These are phyloP conservation scores for Sesia apiformis DNA, from an alignment of 2,888 invertebrate genomes.

Conservation along the genomic window DNA sequence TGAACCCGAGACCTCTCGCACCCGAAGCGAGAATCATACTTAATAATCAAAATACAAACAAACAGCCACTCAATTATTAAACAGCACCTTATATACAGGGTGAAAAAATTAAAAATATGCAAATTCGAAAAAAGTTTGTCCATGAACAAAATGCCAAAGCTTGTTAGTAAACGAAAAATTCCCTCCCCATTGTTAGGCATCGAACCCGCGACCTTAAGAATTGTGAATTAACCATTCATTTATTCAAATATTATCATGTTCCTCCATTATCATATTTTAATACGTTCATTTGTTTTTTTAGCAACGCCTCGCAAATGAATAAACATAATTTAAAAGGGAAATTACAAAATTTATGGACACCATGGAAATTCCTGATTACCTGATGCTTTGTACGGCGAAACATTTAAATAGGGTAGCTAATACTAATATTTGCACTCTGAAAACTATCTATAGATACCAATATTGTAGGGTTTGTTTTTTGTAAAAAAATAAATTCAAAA, in stretches of 20 bases:
- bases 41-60: too few relatives aligned
- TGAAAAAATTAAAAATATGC: neutral
- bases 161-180: slow-evolving; percentile 14
- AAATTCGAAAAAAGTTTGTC: neutral
- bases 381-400: neutral
- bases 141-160: slow-evolving; percentile 9
- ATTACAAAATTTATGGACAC: neutral
- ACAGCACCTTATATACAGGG: neutral
- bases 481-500: too few relatives aligned
- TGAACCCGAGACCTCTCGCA: slow-evolving; percentile 77
- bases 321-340: neutral
- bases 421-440: too few relatives aligned
- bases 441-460: too few relatives aligned
- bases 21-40: slow-evolving; percentile 76
- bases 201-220: slow-evolving; percentile 22
- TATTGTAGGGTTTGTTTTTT: too few relatives aligned
- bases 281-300: slow-evolving; percentile 21
- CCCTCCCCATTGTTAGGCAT: slow-evolving; percentile 16
- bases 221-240: slow-evolving; percentile 27
- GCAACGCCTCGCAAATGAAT: slow-evolving; percentile 1
- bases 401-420: too few relatives aligned
- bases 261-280: slow-evolving; percentile 30
- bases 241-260: slow-evolving; percentile 26
- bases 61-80: too few relatives aligned
- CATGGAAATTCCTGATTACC: neutral